Percentiles rank a stretch among this genome's conserved stretches.
These are phyloP conservation scores for Albula glossodonta DNA, from an alignment of 2,113 vertebrate genomes.

Conservation along the genomic window DNA sequence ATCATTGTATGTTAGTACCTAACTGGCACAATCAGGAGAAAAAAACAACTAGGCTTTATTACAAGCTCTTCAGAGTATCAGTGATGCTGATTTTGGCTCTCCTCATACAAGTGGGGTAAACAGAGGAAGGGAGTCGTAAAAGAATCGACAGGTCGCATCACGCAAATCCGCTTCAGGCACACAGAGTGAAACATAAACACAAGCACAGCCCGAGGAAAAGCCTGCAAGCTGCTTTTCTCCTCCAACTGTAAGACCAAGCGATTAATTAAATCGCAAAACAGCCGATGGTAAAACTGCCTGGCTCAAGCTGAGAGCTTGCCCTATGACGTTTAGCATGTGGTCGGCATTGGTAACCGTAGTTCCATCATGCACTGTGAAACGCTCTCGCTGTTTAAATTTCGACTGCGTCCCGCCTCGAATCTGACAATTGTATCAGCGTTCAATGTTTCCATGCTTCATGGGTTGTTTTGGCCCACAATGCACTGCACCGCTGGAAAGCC, in stretches of 20 bases:
- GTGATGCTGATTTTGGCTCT: conserved; percentile 2
- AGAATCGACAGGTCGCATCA: neutral
- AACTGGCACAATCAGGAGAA: neutral
- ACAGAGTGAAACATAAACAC: neutral
- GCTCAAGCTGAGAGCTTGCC: neutral
- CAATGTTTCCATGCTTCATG: neutral
- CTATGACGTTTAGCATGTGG: neutral
- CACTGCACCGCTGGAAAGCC: neutral
- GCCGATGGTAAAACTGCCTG: neutral
- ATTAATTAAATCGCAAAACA: neutral
- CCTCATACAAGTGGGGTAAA: neutral
- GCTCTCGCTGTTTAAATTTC: neutral
- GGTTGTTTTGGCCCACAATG: neutral
- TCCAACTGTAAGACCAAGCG: neutral
- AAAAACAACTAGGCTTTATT: neutral
- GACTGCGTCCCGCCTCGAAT: neutral
- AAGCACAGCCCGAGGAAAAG: neutral
- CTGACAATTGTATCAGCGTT: neutral
- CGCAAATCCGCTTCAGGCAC: neutral
- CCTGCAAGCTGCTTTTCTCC: neutral
- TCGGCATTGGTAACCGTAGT: neutral
- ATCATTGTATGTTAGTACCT: neutral
- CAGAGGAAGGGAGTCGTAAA: neutral
- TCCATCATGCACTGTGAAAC: neutral
- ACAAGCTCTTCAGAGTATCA: neutral